phyloP scores from a whole-genome alignment of 2,797 vertebrate species.

The Discoglossus pictus region DNA sequence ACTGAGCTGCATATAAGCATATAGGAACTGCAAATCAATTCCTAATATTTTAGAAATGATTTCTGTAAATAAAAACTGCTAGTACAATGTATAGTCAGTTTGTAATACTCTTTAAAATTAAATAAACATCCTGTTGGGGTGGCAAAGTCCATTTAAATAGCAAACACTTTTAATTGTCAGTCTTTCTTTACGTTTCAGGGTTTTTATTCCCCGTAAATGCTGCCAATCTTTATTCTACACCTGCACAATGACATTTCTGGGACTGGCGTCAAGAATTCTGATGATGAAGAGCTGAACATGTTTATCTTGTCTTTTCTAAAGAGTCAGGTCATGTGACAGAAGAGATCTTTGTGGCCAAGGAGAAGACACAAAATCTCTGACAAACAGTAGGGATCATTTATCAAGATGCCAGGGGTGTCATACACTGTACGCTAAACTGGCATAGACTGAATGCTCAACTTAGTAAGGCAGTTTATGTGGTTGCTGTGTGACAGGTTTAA shows the following conservation, averaged over 20 bases:
- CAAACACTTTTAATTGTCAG: too few relatives aligned
- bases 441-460: neutral
- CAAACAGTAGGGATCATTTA: slow-evolving; percentile 29
- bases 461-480: neutral
- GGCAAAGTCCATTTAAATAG: too few relatives aligned
- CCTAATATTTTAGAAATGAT: too few relatives aligned
- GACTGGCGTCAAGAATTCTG: slow-evolving; percentile 14
- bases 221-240: slow-evolving; percentile 7
- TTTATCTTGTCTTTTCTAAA: slow-evolving; percentile 15
- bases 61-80: too few relatives aligned
- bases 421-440: slow-evolving; percentile 7
- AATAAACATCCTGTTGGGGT: too few relatives aligned
- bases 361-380: slow-evolving; percentile 12
- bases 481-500: slow-evolving; percentile 7
- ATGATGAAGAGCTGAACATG: slow-evolving; percentile 10
- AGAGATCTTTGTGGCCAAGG: slow-evolving; percentile 17
- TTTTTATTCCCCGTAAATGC: too few relatives aligned
- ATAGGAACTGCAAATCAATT: too few relatives aligned
- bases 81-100: too few relatives aligned
- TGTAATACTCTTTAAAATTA: too few relatives aligned
- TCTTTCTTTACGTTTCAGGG: too few relatives aligned
- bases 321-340: neutral
- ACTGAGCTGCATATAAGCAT: too few relatives aligned
- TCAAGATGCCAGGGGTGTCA: slow-evolving; percentile 22
- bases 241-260: slow-evolving; percentile 1